Evolutionary conservation across 2,113 vertebrate genomes (phyloP).

Genomic region (Neogale vison): DNA sequence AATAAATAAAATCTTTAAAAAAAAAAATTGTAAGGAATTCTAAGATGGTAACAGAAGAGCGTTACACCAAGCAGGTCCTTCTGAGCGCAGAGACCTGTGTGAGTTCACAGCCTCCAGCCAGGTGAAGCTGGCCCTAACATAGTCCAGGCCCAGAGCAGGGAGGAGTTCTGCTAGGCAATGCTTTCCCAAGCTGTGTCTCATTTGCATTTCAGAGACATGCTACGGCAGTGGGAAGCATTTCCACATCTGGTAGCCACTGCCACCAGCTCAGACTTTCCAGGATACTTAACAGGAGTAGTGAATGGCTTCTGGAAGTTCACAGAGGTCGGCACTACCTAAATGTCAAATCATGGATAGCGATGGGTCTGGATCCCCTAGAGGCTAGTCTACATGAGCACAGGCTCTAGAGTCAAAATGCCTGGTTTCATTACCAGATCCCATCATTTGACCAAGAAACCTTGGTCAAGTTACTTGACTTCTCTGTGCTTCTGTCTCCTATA

Average conservation of each 20-base stretch:
- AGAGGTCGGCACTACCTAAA: rapidly evolving
- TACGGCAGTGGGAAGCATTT: not conserved
- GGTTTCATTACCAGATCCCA: not conserved
- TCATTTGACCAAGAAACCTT: not conserved
- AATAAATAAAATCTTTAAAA: no score
- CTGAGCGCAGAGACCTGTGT: not conserved
- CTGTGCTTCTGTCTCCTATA: not conserved
- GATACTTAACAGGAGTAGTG: not conserved
- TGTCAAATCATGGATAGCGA: not conserved
- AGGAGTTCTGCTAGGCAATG: not conserved
- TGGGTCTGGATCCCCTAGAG: not conserved
- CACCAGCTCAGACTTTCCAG: not conserved
- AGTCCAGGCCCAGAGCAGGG: not conserved
- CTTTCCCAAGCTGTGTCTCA: not conserved
- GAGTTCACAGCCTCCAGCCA: not conserved
- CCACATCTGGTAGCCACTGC: not conserved
- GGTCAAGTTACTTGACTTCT: not conserved
- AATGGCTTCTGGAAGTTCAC: not conserved
- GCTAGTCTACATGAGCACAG: not conserved
- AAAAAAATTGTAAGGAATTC: constrained; percentile 4
- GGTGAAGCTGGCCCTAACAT: not conserved
- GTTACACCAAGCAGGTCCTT: not conserved
- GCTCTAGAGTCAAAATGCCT: not conserved
- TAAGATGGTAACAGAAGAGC: not conserved
- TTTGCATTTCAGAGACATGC: not conserved